Base-by-base conservation (phyloP, 2,113 vertebrate genomes). In the Channa argus region DNA sequence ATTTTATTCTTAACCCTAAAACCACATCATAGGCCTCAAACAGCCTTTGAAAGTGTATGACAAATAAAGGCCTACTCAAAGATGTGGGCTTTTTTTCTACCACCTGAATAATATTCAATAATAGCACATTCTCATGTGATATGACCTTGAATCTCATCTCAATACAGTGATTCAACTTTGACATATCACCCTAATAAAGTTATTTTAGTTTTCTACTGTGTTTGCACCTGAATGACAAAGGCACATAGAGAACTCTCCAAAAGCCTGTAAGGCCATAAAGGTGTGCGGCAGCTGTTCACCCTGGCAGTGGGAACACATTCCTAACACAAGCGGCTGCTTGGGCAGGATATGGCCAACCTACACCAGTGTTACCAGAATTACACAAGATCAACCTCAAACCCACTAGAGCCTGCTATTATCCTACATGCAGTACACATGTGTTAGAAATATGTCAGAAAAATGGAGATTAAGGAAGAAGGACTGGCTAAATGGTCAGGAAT, bases 261-360 rank as follows among this genome's bases (percentile, higher is more conserved):
- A 82, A 85, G 71, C 58, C 74, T 41, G 38, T 78, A 80, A 87
- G 83, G 77, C 60, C 65, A 46, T 67, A 82, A 92, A 92, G 86
- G 84, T 88, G 85, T 66, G 62, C 45, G 1, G 71, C 89, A 92
- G 89, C 83, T 87, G 87, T 82, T 79, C 45, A 4, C 37, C 46
- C 77, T 84, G 79, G 82, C 84, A 79, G 62, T 36, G 37, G 46
- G 72, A 59, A 34, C 34, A 60, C 89, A 90, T 89, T 87, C 85
- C 70, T 82, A 34, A 77, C 71, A 59, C 58, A 65, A 80, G 65
- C 33, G 54, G 43, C 74, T 80, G 73, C 69, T 81, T 60, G 41
- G 60, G 71, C 81, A 85, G 79, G 80, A 88, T 82, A 86, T 69
- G 56, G 66, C 49, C 69, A 81, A 80, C 75, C 67, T 77, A 61